phyloP scores from a whole-genome alignment of 2,888 invertebrate genomes.

The Drosophila birchii region DNA sequence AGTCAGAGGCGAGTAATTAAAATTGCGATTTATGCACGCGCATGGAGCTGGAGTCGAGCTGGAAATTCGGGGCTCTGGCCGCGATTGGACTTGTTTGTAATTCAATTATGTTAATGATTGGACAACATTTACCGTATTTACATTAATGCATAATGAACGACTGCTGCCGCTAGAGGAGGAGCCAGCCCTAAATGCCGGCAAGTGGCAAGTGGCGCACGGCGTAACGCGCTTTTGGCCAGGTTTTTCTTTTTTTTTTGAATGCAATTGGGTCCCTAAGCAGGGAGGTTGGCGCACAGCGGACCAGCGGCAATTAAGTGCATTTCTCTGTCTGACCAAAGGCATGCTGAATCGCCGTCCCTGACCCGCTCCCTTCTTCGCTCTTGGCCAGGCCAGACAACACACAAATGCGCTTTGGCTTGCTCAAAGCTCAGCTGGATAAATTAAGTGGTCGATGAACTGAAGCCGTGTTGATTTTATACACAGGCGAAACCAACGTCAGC shows the following conservation, averaged over 20 bases:
- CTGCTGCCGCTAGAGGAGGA: slow-evolving; percentile 11
- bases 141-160: slow-evolving; percentile 84
- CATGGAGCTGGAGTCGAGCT: slow-evolving; percentile 48
- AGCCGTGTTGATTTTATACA: slow-evolving; percentile 82
- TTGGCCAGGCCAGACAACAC: slow-evolving; percentile 49
- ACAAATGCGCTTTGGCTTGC: slow-evolving; percentile 73
- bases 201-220: neutral
- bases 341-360: slow-evolving; percentile 48
- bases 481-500: slow-evolving; percentile 36
- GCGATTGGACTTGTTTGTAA: slow-evolving; percentile 80
- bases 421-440: slow-evolving; percentile 82
- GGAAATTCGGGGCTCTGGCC: slow-evolving; percentile 39
- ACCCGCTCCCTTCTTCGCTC: slow-evolving; percentile 16
- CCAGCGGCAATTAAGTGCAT: slow-evolving; percentile 77
- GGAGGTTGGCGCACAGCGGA: slow-evolving; percentile 4
- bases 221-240: slow-evolving; percentile 61
- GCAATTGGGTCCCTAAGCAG: slow-evolving; percentile 35
- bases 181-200: slow-evolving; percentile 57
- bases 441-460: slow-evolving; percentile 83
- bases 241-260: slow-evolving; percentile 72
- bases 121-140: slow-evolving; percentile 84
- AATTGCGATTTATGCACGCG: slow-evolving; percentile 77
- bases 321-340: slow-evolving; percentile 80
- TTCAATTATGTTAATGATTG: slow-evolving; percentile 85
- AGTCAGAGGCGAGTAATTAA: slow-evolving; percentile 75